Evolutionary conservation across 2,888 invertebrate species (phyloP).

Genomic region (Chalcis sispes): DNA sequence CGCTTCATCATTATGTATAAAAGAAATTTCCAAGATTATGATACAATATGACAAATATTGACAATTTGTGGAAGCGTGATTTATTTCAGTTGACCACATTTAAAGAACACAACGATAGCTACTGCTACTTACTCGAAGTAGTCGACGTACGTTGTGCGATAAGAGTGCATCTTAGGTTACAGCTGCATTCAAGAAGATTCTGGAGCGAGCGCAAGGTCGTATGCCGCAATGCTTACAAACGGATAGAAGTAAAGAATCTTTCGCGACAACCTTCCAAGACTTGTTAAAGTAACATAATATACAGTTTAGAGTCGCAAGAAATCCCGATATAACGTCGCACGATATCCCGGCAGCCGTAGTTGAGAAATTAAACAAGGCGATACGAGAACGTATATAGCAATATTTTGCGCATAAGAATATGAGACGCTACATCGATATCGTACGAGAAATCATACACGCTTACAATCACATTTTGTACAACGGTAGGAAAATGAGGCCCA

Average conservation of each 20-base stretch:
- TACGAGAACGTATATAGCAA: constrained; percentile 55
- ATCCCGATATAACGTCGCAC: constrained; percentile 55
- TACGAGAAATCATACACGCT: constrained; percentile 59
- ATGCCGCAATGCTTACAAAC: constrained; percentile 55
- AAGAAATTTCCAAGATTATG: constrained; percentile 48
- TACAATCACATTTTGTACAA: constrained; percentile 63
- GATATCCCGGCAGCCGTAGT: constrained; percentile 47
- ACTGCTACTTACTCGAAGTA: constrained; percentile 46
- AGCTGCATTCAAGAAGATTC: constrained; percentile 59
- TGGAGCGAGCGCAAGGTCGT: constrained; percentile 37
- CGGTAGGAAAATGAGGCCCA: constrained; percentile 47
- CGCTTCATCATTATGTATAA: constrained; percentile 44
- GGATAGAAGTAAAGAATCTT: constrained; percentile 63
- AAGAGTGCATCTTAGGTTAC: constrained; percentile 57
- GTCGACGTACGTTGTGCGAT: constrained; percentile 56
- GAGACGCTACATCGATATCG: constrained; percentile 58
- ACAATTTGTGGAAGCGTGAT: constrained; percentile 57
- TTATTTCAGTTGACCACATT: constrained; percentile 44
- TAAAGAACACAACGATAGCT: constrained; percentile 49
- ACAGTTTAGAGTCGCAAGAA: constrained; percentile 46
- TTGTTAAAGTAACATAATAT: constrained; percentile 38
- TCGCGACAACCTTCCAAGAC: constrained; percentile 48
- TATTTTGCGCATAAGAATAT: constrained; percentile 54
- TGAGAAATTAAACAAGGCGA: constrained; percentile 49
- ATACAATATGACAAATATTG: constrained; percentile 56